phyloP scores from a whole-genome alignment of 2,797 vertebrate genomes.

The Gymnoscopelus braueri region DNA sequence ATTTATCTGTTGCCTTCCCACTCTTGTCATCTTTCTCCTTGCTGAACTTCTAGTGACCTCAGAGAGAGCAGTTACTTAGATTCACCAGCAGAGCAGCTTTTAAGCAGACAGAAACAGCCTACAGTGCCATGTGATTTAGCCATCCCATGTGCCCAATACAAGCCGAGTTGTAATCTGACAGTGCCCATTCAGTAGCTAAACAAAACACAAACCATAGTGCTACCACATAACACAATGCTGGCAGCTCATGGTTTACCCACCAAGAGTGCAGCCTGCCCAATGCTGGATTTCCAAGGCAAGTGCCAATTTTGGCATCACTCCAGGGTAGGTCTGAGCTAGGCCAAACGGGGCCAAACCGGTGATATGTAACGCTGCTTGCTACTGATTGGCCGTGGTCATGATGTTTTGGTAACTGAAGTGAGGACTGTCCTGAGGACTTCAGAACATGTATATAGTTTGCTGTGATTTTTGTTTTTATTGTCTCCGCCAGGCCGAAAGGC shows the following conservation, averaged over 20 bases:
- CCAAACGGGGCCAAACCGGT: no score
- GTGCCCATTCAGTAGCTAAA: constrained; percentile 40
- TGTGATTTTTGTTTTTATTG: no score
- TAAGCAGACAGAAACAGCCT: constrained; percentile 13
- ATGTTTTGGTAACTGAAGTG: no score
- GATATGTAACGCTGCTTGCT: no score
- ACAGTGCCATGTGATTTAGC: constrained; percentile 31
- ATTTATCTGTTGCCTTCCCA: background rate
- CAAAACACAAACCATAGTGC: constrained; percentile 25
- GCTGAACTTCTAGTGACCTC: constrained; percentile 28
- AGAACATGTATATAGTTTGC: no score
- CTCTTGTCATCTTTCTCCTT: background rate
- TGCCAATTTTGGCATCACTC: no score
- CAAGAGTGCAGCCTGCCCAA: background rate
- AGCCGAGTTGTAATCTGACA: constrained; percentile 21
- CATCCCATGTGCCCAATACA: constrained; percentile 35
- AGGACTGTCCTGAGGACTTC: no score
- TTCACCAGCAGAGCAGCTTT: constrained; percentile 30
- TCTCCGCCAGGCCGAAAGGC: no score
- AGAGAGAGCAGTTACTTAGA: constrained; percentile 11
- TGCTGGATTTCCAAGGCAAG: no score
- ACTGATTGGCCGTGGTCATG: no score
- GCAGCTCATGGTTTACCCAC: constrained; percentile 24
- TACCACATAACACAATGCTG: constrained; percentile 14
- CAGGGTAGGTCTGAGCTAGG: no score